Conservation (phyloP, 2,113 vertebrate species). For the Cairina moschata region DNA sequence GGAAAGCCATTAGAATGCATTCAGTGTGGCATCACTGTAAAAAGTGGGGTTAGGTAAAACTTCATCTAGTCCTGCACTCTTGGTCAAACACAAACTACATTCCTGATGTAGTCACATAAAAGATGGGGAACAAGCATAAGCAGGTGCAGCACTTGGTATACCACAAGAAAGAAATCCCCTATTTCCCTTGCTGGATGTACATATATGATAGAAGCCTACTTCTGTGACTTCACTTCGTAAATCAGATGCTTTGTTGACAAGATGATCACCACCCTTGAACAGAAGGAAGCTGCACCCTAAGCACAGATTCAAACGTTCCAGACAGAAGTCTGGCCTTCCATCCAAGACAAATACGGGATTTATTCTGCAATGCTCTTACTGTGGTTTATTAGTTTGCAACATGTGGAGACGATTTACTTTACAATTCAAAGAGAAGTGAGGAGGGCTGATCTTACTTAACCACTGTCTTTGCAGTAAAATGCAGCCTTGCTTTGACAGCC, state of each 20-base stretch:
- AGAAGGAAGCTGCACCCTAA: constrained; percentile 82
- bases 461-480: neutral
- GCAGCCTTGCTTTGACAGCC: neutral
- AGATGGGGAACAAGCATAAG: neutral
- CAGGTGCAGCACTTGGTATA: neutral
- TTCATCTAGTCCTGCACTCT: neutral
- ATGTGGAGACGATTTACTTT: neutral
- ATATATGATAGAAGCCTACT: neutral
- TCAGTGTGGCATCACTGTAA: neutral
- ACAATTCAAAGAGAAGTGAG: constrained; percentile 1
- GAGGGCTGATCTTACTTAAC: neutral
- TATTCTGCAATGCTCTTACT: neutral
- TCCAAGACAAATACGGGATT: constrained; percentile 72
- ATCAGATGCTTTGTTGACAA: constrained; percentile 50
- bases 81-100: neutral
- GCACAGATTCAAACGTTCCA: constrained; percentile 61
- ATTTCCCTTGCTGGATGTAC: neutral
- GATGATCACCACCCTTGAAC: constrained; percentile 70
- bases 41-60: neutral
- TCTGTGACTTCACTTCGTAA: constrained; percentile 27
- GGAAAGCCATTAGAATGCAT: neutral
- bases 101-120: neutral
- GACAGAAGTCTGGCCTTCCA: constrained; percentile 57
- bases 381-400: constrained; percentile 10
- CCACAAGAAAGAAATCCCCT: neutral